A percentile compares a stretch with the other conserved stretches of the same genome.
phyloP scores from a whole-genome alignment of 2,113 vertebrate species.

The Struthidea cinerea region DNA sequence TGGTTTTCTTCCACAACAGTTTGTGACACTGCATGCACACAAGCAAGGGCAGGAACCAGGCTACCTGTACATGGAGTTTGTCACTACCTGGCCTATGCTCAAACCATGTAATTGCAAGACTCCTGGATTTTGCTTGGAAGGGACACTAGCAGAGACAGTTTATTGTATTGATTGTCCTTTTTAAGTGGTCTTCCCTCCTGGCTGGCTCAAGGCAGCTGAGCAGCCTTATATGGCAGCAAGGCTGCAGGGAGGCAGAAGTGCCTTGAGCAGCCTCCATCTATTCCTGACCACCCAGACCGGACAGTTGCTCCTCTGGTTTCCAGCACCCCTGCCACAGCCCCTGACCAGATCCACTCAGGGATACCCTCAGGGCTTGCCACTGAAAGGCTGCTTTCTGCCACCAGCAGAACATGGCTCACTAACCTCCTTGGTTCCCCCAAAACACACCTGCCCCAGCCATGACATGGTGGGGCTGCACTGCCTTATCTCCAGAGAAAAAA shows the following conservation, averaged over 20 bases:
- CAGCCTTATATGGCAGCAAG: constrained; percentile 30
- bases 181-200: neutral
- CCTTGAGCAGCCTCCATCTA: neutral
- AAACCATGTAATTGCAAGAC: neutral
- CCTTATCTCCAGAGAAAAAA: neutral
- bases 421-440: neutral
- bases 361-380: too few relatives aligned
- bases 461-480: neutral
- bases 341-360: neutral
- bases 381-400: neutral
- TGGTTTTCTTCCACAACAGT: neutral
- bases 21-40: accelerated
- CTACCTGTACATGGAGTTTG: accelerated
- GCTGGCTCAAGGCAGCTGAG: neutral
- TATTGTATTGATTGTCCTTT: neutral
- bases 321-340: accelerated
- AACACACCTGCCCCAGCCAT: neutral
- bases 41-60: neutral
- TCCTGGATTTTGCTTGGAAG: neutral
- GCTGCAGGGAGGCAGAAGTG: neutral
- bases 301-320: neutral
- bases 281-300: neutral
- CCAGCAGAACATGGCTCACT: neutral
- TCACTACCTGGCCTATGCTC: accelerated
- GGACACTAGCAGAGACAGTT: neutral